Evolutionary conservation across 2,113 vertebrate genomes (phyloP), one percentile per base, ranked within the genome.

Genomic region (Meriones unguiculatus): DNA sequence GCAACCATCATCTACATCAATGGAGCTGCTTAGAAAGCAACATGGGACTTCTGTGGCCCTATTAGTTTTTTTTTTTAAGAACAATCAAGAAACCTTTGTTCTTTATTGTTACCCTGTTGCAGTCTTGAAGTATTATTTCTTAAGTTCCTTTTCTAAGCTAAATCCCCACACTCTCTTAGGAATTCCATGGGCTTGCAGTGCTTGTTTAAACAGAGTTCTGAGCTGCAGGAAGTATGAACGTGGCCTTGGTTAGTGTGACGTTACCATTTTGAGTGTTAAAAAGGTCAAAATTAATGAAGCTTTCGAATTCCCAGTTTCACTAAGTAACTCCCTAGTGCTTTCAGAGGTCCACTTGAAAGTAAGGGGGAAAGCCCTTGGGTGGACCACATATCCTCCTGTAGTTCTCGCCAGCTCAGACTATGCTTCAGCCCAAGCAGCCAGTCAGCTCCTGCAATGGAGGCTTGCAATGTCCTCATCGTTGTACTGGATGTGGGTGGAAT

Each of bases 231-330:
- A 57, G 84, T 72, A 22, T 92, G 94, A 95, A 22, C 94, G 38
- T 14, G 91, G 67, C 89, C 84, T 89, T 13, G 85, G 67, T 90
- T 94, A 69, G 54, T 96, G 62, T 69, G 77, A 94, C 98, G 78
- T 91, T 90, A 92, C 80, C 67, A 94, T 95, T 50, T 76, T 32
- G 0, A 95, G 95, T 86, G 82, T 59, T 59, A 80, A 96, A 98
- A 98, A 97, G 96, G 97, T 97, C 96, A 96, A 96, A 96, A 97
- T 96, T 97, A 98, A 98, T 97, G 97, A 98, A 97, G 97, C 77
- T 32, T 70, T 89, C 1, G 67, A 96, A 95, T 95, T 89, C 30
- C 17, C 94, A 97, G 91, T 95, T 95, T 89, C 2, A 12, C 24
- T 80, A 89, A 96, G 84, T 93, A 98, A 94, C 93, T 97, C 73